These are phyloP conservation scores for Hydrozoanthus gracilis DNA, from an alignment of 92 coral and sea anemone species.

Conservation along the genomic window DNA sequence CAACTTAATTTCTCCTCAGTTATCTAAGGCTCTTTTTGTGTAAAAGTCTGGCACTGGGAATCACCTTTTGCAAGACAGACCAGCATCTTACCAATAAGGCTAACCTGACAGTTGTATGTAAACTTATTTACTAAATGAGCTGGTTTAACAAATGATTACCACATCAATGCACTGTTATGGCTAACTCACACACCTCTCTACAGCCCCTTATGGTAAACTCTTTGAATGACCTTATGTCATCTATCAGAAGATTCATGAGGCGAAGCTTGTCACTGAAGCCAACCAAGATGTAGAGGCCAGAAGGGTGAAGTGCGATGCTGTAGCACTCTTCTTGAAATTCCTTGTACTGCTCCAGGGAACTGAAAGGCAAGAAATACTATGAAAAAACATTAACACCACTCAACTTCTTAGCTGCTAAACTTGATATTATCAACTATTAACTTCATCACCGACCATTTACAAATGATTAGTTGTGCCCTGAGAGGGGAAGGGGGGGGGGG, in stretches of 20 bases:
- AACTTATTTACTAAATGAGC: too few relatives aligned
- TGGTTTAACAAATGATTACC: too few relatives aligned
- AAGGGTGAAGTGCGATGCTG: constrained; percentile 99
- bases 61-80: too few relatives aligned
- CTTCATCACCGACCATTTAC: too few relatives aligned
- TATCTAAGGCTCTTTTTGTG: too few relatives aligned
- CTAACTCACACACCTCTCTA: constrained; percentile 78
- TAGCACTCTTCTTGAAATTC: constrained; percentile 99
- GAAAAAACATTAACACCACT: neutral
- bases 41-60: too few relatives aligned
- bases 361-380: constrained; percentile 15
- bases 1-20: too few relatives aligned
- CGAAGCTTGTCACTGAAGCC: constrained; percentile 99
- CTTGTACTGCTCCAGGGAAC: constrained; percentile 89
- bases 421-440: too few relatives aligned
- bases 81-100: too few relatives aligned
- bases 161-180: neutral
- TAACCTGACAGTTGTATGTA: too few relatives aligned
- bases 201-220: constrained; percentile 98
- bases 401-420: neutral
- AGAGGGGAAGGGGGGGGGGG: too few relatives aligned
- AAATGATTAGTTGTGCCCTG: too few relatives aligned
- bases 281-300: constrained; percentile 96
- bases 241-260: constrained; percentile 95
- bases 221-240: constrained; percentile 97